Percentiles rank a stretch among this genome's conserved stretches.
Conservation (phyloP, 2,113 vertebrate genomes). For the Microcebus jonahi region DNA sequence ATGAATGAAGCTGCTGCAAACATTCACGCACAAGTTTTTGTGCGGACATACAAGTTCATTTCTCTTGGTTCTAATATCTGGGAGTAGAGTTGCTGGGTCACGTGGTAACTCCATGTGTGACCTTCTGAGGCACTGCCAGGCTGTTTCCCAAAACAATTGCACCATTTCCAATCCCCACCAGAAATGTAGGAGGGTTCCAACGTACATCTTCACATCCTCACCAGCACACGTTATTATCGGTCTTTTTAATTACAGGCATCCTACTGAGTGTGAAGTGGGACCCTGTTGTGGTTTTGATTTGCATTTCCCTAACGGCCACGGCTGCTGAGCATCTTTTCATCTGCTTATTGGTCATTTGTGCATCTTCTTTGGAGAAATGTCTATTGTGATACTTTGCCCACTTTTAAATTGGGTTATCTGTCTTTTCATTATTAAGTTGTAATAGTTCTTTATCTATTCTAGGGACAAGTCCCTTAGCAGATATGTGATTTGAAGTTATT, state of each 20-base stretch:
- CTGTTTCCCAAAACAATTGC: neutral
- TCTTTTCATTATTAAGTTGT: neutral
- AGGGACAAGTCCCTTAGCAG: neutral
- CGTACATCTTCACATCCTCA: neutral
- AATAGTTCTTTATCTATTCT: neutral
- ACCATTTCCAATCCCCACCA: neutral
- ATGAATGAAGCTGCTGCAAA: neutral
- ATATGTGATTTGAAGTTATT: neutral
- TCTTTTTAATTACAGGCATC: neutral
- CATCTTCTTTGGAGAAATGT: neutral
- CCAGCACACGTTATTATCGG: neutral
- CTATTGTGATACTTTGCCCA: neutral
- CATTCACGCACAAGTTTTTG: neutral
- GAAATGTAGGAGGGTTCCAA: neutral
- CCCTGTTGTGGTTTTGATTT: neutral
- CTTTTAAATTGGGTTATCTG: neutral
- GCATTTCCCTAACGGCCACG: neutral
- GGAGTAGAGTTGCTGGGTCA: neutral
- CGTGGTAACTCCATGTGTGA: neutral
- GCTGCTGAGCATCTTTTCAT: neutral
- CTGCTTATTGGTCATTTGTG: neutral
- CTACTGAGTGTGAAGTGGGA: neutral
- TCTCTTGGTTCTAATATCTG: neutral
- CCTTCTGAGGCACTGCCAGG: neutral
- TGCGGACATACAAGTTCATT: neutral